Evolutionary conservation across 1,140 invertebrate species (phyloP).

Genomic region (Drosophila parvula): DNA sequence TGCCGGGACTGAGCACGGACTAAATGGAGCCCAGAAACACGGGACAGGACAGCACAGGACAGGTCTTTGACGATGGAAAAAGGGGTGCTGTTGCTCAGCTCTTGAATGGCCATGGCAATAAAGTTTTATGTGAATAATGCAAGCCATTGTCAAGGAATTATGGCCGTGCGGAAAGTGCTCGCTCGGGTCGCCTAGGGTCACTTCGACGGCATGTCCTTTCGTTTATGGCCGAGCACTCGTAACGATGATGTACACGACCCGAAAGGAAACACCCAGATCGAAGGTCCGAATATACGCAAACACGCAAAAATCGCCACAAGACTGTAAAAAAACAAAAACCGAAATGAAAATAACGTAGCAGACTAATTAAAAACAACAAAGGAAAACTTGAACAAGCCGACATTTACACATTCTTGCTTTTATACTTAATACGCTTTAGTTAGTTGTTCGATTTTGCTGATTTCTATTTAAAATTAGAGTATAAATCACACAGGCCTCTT

Average conservation of each 20-base stretch:
- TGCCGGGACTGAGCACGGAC: conserved; percentile 35
- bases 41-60: not conserved
- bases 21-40: conserved; percentile 4
- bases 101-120: conserved; percentile 45
- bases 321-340: conserved; percentile 1
- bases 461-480: too few relatives aligned
- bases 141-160: conserved; percentile 77
- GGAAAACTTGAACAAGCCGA: not conserved
- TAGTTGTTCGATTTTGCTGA: too few relatives aligned
- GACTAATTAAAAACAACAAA: conserved; percentile 12
- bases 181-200: conserved; percentile 43
- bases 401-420: not conserved
- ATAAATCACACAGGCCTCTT: too few relatives aligned
- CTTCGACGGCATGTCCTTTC: conserved; percentile 38
- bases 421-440: not conserved
- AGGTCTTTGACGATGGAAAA: not conserved
- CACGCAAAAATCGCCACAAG: not conserved
- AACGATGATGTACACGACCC: conserved; percentile 9
- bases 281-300: not conserved
- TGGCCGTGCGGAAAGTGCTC: conserved; percentile 54
- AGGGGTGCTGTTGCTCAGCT: conserved; percentile 5
- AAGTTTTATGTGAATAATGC: conserved; percentile 72
- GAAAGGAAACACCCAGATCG: conserved; percentile 4
- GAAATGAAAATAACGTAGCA: not conserved
- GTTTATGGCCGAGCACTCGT: conserved; percentile 18